Evolutionary conservation across 2,797 vertebrate species (phyloP), one percentile per base, ranked within the genome.

Genomic region (Australoheros facetus): DNA sequence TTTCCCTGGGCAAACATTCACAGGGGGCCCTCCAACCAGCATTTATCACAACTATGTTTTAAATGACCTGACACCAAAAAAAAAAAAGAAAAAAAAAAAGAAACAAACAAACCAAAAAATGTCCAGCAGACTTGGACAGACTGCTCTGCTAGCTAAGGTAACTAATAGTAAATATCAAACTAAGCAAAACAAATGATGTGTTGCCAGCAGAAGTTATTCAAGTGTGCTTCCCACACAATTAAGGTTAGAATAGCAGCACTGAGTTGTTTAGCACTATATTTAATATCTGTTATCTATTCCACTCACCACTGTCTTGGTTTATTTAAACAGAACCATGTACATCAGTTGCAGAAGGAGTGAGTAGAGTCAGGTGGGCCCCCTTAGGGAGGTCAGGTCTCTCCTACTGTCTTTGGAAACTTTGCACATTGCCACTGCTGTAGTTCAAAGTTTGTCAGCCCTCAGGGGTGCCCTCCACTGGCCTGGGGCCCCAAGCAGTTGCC

Each of bases 331-430:
- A 64, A 64, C 26, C 16, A 45, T 64, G 39, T 39, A 64, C 14
- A 45, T 64, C 39, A 45, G 21, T 64, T 64, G 16, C 21, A 64
- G 26, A 26, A 64, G 1, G 5, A 17, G 21, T 28, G 60, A 45
- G 39, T 42, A 42, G 39, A 42, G 14, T 45, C 21, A 64, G 21
- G 8, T 26, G 14, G 4, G 21, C 3, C 60, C 21, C 39, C 23
- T 45, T 64, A 64, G 39, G 42, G 60, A 64, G 4, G 3, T 45
- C 60, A 64, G 39, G 14, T 64, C 21, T 64, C 39, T 64, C 60
- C 60, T 64, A 23, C 39, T 64, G 60, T 45, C 60, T 28, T 4
- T 64, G 60, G 60, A 64, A 64, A 64, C 60, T 64, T 64, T 64
- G 39, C 60, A 64, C 21, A 17, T 45, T 17, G 42, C 42, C 60